Percentiles rank a stretch among this genome's conserved stretches.
Conservation (phyloP, 2,888 invertebrate species). For the Tanaodytes sp. region DNA sequence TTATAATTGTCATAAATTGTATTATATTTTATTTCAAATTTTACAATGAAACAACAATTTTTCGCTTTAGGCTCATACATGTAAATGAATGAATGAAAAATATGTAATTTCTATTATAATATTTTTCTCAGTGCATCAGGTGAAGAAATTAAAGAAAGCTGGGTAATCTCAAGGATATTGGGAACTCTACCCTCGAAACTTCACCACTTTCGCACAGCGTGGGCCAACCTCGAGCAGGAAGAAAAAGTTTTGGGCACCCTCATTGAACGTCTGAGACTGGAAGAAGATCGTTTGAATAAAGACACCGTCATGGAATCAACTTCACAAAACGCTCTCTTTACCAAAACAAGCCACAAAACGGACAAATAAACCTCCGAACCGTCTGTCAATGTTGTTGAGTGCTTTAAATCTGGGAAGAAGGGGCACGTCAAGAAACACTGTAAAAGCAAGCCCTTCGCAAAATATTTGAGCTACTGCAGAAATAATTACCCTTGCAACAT, state of each 20-base stretch:
- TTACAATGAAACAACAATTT: neutral
- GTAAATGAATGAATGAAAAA: neutral
- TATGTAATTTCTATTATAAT: neutral
- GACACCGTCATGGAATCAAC: neutral
- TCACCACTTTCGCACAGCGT: neutral
- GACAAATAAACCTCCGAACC: too few species aligned
- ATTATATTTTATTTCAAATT: neutral
- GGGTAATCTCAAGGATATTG: slow-evolving; percentile 1
- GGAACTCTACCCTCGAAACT: slow-evolving; percentile 2
- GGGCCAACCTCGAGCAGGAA: neutral
- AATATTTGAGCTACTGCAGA: neutral
- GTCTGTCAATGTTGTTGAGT: too few species aligned
- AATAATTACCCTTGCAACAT: neutral
- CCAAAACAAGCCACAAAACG: neutral
- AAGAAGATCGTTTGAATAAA: neutral
- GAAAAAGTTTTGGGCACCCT: neutral
- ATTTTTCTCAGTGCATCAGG: too few species aligned
- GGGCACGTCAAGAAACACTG: neutral
- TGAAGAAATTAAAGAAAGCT: neutral
- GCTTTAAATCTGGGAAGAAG: neutral
- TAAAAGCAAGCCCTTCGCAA: slow-evolving; percentile 6
- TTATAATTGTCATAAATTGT: neutral
- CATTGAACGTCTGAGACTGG: neutral
- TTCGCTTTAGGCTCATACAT: neutral
- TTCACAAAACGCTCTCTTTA: neutral